Evolutionary conservation across 2,113 vertebrate species (phyloP).

Genomic region (Cinclus mexicanus): DNA sequence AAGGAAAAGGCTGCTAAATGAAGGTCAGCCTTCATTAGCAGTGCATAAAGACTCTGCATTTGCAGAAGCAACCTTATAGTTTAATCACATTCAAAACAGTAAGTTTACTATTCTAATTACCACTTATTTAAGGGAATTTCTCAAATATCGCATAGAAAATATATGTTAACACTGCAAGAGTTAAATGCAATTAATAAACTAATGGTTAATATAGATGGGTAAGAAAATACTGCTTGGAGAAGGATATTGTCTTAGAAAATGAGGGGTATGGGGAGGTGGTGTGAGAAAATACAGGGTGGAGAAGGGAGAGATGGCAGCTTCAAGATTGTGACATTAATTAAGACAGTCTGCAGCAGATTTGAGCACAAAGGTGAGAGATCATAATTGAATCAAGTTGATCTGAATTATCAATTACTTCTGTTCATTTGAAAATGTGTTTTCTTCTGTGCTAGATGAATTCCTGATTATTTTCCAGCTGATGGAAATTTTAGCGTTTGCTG

Average conservation of each 20-base stretch:
- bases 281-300: background rate
- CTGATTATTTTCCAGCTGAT: background rate
- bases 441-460: background rate
- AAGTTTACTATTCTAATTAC: background rate
- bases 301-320: background rate
- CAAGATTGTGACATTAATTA: background rate
- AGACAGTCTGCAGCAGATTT: background rate
- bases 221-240: background rate
- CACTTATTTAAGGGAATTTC: background rate
- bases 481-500: background rate
- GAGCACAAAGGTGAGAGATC: background rate
- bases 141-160: background rate
- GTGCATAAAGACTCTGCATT: background rate
- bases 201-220: background rate
- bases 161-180: background rate
- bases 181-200: background rate
- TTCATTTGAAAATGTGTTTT: background rate
- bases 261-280: background rate
- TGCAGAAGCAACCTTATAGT: background rate
- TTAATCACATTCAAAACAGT: background rate
- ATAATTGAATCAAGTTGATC: background rate
- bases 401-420: background rate
- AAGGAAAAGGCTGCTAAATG: slow-evolving; percentile 38
- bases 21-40: slow-evolving; percentile 36
- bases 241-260: background rate